Conservation (phyloP, 2,113 vertebrate species). For the Petaurus breviceps region DNA sequence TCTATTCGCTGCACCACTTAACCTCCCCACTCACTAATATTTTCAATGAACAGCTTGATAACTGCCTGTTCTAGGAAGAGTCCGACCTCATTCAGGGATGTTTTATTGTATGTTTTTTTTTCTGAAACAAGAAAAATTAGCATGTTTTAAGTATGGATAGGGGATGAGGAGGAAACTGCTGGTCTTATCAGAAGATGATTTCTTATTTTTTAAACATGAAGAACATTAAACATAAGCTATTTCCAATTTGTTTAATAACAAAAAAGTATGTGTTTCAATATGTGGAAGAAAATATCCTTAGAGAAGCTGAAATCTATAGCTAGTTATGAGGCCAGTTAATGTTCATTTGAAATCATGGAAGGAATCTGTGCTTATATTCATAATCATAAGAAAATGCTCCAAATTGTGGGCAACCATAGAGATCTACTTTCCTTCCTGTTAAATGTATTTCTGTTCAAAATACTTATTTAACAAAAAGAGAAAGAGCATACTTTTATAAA, state of each 20-base stretch:
- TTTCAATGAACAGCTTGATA: neutral
- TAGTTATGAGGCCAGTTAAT: neutral
- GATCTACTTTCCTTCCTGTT: neutral
- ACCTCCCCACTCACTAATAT: neutral
- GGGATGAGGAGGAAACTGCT: neutral
- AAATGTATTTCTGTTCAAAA: constrained; percentile 14
- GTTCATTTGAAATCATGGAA: neutral
- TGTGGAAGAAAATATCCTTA: neutral
- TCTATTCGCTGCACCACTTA: no score
- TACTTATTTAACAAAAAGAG: neutral
- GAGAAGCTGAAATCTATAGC: neutral
- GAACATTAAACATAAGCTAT: neutral
- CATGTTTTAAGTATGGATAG: neutral
- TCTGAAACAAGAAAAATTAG: neutral
- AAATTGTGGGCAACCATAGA: neutral
- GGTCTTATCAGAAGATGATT: neutral
- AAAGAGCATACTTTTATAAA: no score
- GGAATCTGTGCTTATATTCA: neutral
- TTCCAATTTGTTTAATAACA: neutral
- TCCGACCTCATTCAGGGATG: neutral
- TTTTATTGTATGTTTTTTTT: neutral
- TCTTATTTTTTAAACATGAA: neutral
- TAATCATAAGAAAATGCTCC: neutral
- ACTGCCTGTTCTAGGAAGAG: neutral
- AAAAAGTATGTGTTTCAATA: neutral